Base-by-base conservation (phyloP, 2,888 invertebrate species). In the Nycteola revayana region DNA sequence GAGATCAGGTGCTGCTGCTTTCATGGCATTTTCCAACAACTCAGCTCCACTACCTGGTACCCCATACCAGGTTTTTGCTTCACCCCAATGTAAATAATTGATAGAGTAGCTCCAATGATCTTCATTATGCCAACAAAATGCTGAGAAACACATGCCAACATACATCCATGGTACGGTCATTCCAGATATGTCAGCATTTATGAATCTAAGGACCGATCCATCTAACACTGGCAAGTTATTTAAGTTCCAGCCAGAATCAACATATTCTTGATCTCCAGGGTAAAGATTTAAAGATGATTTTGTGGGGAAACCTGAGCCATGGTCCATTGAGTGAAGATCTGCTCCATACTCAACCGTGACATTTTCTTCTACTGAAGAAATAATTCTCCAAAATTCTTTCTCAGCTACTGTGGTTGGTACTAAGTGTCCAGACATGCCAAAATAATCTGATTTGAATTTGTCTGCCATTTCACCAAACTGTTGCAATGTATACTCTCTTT, bases 61-160 rank as follows among this genome's bases (percentile, higher is more conserved):
- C 25, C 95, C 95, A 85, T 95, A 95, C 95, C 95, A 95, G 17
- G 94, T 94, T 77, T 95, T 95, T 1, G 93, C 91, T 66, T 95
- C 95, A 31, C 95, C 95, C 94, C 94, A 94, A 72, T 95, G 95
- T 59, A 94, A 83, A 68, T 94, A 95, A 70, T 95, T 95, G 42
- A 95, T 94, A 10, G 94, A 94, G 66, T 94, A 95, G 60, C 94
- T 94, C 95, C 95, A 95, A 68, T 95, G 95, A 67, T 95, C 95
- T 76, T 95, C 95, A 73, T 93, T 94, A 66, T 95, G 95, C 95
- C 95, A 95, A 62, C 94, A 94, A 75, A 95, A 95, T 47, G 94
- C 93, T 31, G 94, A 92, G 77, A 95, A 95, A 62, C 94, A 94
- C 95, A 95, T 95, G 23, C 95, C 95, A 38, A 95, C 94, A 83